A percentile compares a stretch with the other conserved stretches of the same genome.
phyloP scores from a whole-genome alignment of 1,140 invertebrate genomes.

The Sycophila sp. region DNA sequence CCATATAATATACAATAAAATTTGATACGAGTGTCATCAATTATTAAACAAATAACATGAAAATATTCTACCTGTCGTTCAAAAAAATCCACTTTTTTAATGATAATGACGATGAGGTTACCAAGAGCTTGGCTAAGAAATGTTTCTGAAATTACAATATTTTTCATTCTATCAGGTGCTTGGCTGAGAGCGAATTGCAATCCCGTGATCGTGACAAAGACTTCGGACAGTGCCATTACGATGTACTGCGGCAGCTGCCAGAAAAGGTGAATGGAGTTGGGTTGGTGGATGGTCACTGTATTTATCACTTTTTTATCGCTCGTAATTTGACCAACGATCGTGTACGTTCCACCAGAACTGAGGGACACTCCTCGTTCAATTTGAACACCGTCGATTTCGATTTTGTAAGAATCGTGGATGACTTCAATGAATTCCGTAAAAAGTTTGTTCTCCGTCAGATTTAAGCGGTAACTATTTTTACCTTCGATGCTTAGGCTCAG shows the following conservation, averaged over 20 bases:
- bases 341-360: conserved; percentile 70
- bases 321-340: conserved; percentile 62
- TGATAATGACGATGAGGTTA: conserved; percentile 88
- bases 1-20: no score
- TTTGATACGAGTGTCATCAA: no score
- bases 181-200: conserved; percentile 92
- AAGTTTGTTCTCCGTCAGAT: neutral
- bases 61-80: conserved; percentile 69
- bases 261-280: conserved; percentile 81
- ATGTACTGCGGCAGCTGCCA: conserved; percentile 90
- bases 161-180: conserved; percentile 91
- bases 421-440: conserved; percentile 61
- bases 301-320: conserved; percentile 40
- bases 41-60: no score
- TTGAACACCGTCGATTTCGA: conserved; percentile 52
- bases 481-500: neutral
- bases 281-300: conserved; percentile 67
- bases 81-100: conserved; percentile 77
- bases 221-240: conserved; percentile 83
- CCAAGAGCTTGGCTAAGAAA: conserved; percentile 90
- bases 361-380: conserved; percentile 54
- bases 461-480: neutral
- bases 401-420: conserved; percentile 56
- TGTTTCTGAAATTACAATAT: conserved; percentile 89
- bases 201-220: conserved; percentile 92